Conservation (phyloP, 35 echinoderm and acorn worm genomes). For the Ptychodera flava region DNA sequence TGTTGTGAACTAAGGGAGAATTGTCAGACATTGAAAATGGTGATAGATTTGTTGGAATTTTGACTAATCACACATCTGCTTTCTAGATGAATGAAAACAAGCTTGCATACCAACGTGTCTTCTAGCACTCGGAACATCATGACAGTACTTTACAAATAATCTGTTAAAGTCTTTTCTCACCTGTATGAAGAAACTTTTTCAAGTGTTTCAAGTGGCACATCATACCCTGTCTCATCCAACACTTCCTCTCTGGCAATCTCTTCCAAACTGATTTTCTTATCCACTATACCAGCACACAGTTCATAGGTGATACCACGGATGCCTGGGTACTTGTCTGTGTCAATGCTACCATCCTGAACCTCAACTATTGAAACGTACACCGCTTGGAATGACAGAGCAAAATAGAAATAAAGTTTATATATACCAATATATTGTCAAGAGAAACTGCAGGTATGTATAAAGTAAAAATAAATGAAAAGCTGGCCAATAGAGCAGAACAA, state of each 20-base stretch:
- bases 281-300: conserved; percentile 68
- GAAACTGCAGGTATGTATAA: not conserved
- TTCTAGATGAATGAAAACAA: too few species aligned
- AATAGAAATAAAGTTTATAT: not conserved
- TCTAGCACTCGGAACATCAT: too few species aligned
- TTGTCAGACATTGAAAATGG: too few species aligned
- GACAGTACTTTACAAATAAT: too few species aligned
- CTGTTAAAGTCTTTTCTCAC: too few species aligned
- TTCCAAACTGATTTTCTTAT: conserved; percentile 32
- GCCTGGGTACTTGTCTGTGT: conserved; percentile 37
- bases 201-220: conserved; percentile 50
- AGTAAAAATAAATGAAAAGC: not conserved
- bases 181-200: conserved; percentile 44
- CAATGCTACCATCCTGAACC: conserved; percentile 22
- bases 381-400: conserved; percentile 19
- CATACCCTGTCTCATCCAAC: conserved; percentile 65
- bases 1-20: too few species aligned
- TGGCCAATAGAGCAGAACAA: not conserved
- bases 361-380: conserved; percentile 41
- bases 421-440: not conserved
- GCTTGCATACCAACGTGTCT: too few species aligned
- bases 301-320: conserved; percentile 40
- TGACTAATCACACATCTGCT: too few species aligned
- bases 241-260: conserved; percentile 51
- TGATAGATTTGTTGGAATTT: too few species aligned